Evolutionary conservation across 1,140 invertebrate species (phyloP).

Genomic region (roundworm (Caenorhabditis elegans)): DNA sequence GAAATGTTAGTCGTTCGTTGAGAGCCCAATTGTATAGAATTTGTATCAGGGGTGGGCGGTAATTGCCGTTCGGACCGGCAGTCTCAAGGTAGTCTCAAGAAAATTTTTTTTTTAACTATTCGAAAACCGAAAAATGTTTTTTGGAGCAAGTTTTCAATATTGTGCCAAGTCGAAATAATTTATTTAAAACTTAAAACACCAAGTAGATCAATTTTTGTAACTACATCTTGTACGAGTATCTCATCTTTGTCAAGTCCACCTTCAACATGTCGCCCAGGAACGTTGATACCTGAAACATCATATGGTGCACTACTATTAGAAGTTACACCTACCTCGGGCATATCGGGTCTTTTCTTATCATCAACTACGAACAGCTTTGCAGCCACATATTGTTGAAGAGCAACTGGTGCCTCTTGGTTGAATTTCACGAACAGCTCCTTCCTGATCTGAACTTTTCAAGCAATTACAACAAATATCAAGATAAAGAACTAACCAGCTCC

Average conservation of each 20-base stretch:
- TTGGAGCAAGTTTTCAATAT: no score
- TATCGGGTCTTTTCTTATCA: neutral
- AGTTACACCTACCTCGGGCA: neutral
- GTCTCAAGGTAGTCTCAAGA: no score
- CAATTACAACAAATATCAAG: neutral
- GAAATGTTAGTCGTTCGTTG: no score
- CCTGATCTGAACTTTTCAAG: neutral
- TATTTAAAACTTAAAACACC: no score
- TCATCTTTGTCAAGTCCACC: conserved; percentile 1
- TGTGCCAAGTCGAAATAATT: no score
- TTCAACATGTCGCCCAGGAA: neutral
- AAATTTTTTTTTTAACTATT: no score
- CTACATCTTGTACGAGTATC: neutral
- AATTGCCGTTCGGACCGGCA: no score
- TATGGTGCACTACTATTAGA: neutral
- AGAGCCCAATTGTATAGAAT: no score
- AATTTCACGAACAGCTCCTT: conserved; percentile 6
- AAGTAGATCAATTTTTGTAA: no score
- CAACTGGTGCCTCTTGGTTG: neutral
- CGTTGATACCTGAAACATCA: neutral
- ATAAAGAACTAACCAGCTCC: neutral
- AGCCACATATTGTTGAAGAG: neutral
- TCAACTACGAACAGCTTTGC: neutral
- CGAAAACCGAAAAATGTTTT: no score
- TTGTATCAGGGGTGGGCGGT: no score